Percentiles rank a stretch among this genome's conserved stretches.
phyloP scores from a whole-genome alignment of 1,140 invertebrate species.

The Drosophila varians region DNA sequence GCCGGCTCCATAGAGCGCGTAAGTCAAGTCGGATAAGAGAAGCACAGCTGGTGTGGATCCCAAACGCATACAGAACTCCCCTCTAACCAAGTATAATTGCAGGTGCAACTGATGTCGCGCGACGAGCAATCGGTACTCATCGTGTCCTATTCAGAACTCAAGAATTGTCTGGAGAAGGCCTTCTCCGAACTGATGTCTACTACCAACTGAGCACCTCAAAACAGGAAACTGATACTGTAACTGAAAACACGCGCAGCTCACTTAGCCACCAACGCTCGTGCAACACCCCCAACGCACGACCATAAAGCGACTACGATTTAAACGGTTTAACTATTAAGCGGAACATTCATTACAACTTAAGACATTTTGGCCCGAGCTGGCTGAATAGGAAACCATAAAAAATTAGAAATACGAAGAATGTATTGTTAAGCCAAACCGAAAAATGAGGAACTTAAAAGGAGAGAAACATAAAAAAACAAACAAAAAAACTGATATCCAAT shows the following conservation, averaged over 20 bases:
- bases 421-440: conserved; percentile 66
- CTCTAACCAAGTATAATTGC: background rate
- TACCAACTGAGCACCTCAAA: conserved; percentile 64
- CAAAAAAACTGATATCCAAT: conserved; percentile 70
- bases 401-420: conserved; percentile 51
- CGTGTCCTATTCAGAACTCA: conserved; percentile 96
- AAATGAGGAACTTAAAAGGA: conserved; percentile 24
- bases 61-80: background rate
- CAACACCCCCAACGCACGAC: conserved; percentile 46
- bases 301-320: conserved; percentile 69
- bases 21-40: conserved; percentile 48
- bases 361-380: conserved; percentile 65
- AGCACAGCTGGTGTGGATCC: no score
- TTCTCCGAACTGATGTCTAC: conserved; percentile 92
- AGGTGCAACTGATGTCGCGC: conserved; percentile 97
- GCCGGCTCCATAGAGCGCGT: conserved; percentile 94
- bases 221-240: conserved; percentile 6
- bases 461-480: conserved; percentile 14
- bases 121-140: conserved; percentile 98
- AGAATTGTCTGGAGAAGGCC: conserved; percentile 96
- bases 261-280: conserved; percentile 25
- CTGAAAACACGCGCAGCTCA: conserved; percentile 65
- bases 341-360: conserved; percentile 77
- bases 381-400: conserved; percentile 38
- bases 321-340: conserved; percentile 59